These are phyloP conservation scores for Galleria mellonella DNA, from an alignment of 1,140 invertebrate species.

Conservation along the genomic window DNA sequence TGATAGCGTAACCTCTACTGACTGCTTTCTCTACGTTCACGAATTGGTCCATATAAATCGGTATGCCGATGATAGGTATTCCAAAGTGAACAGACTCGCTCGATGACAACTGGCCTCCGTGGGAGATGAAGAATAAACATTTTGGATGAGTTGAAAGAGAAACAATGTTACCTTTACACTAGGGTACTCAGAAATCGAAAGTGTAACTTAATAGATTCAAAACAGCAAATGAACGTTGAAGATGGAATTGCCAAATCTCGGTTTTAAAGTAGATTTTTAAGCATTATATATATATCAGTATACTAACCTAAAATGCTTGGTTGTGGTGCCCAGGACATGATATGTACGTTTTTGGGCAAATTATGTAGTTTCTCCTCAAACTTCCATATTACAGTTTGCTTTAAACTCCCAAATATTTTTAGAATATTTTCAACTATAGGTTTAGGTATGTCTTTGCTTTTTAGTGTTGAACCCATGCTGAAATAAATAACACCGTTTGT, in stretches of 20 bases:
- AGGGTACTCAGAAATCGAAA: no score
- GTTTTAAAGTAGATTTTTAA: not conserved
- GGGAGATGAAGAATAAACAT: constrained; percentile 75
- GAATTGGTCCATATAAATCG: constrained; percentile 78
- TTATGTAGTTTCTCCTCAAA: constrained; percentile 60
- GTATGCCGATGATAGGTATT: constrained; percentile 79
- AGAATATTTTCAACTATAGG: constrained; percentile 44
- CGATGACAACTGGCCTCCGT: constrained; percentile 79
- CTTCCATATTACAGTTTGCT: constrained; percentile 74
- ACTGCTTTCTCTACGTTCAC: constrained; percentile 64
- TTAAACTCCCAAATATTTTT: constrained; percentile 53
- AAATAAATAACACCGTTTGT: constrained; percentile 73
- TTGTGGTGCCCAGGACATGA: constrained; percentile 79
- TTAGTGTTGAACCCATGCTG: constrained; percentile 72
- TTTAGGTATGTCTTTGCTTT: constrained; percentile 44
- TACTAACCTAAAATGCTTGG: constrained; percentile 72
- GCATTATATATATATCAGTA: not conserved
- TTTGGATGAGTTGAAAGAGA: constrained; percentile 7
- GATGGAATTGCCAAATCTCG: no score
- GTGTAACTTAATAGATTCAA: not conserved
- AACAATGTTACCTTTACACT: not conserved
- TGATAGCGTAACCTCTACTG: constrained; percentile 45
- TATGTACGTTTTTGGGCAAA: constrained; percentile 74
- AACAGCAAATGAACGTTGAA: not conserved
- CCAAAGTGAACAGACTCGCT: constrained; percentile 79